Conservation (phyloP, 2,888 invertebrate species). For the Galerucella pusilla region DNA sequence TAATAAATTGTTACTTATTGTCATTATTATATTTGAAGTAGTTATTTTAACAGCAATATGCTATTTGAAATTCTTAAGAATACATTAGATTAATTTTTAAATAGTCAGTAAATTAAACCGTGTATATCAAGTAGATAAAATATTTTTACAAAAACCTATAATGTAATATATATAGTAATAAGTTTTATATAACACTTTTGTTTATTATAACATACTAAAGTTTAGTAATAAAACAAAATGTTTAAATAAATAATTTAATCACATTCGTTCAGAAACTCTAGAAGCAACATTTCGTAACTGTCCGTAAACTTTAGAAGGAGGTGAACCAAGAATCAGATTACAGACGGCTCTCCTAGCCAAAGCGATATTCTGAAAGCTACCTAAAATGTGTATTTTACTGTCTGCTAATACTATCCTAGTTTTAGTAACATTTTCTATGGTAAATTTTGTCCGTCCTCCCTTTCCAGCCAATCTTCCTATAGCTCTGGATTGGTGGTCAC, state of each 20-base stretch:
- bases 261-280: constrained; percentile 86
- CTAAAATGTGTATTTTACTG: constrained; percentile 95
- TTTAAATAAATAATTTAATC: constrained; percentile 51
- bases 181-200: too few species aligned
- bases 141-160: too few species aligned
- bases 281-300: constrained; percentile 88
- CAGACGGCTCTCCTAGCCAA: constrained; percentile 94
- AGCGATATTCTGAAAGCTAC: constrained; percentile 97
- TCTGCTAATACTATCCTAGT: constrained; percentile 98
- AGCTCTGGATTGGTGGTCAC: constrained; percentile 95
- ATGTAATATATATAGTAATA: neutral
- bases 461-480: constrained; percentile 98
- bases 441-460: constrained; percentile 96
- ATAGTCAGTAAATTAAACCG: neutral
- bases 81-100: neutral
- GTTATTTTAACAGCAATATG: constrained; percentile 72
- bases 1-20: constrained; percentile 78
- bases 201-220: too few species aligned
- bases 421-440: constrained; percentile 98
- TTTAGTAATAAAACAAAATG: constrained; percentile 48
- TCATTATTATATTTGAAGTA: constrained; percentile 79
- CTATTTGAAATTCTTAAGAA: constrained; percentile 72
- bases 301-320: constrained; percentile 98
- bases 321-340: constrained; percentile 95
- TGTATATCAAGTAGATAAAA: too few species aligned